phyloP scores from a whole-genome alignment of 2,113 vertebrate species.

The Tringa solitaria region DNA sequence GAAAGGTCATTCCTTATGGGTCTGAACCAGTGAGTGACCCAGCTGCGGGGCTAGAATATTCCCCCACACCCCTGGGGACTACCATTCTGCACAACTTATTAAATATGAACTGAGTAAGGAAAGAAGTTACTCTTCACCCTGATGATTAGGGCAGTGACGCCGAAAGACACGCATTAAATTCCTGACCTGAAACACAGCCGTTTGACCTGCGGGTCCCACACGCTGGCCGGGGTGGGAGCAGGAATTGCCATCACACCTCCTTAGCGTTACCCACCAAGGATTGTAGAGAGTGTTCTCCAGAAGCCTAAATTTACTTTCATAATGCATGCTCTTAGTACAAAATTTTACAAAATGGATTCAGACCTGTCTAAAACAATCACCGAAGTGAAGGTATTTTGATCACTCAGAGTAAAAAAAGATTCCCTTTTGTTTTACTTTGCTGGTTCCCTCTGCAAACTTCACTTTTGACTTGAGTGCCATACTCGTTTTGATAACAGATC shows the following conservation, averaged over 20 bases:
- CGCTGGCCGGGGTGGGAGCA: background rate
- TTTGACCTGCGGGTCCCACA: background rate
- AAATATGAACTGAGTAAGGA: background rate
- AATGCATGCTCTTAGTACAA: background rate
- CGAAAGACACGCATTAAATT: background rate
- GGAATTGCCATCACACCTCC: background rate
- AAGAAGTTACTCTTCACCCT: background rate
- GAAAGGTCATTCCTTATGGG: background rate
- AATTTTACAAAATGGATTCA: background rate
- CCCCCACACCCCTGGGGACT: too few species aligned
- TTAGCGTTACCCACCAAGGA: background rate
- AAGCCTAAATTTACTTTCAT: background rate
- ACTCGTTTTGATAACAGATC: conserved; percentile 70
- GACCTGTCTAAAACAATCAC: background rate
- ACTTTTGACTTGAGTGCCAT: conserved; percentile 60
- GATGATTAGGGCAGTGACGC: background rate
- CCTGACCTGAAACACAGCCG: background rate
- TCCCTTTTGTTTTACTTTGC: conserved; percentile 5
- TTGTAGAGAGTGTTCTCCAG: background rate
- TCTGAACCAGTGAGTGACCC: background rate
- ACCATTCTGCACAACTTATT: background rate
- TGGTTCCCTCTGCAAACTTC: conserved; percentile 29
- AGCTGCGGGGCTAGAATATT: background rate
- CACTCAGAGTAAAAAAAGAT: background rate
- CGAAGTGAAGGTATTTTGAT: background rate